These are phyloP conservation scores for Mesaphorura yosii DNA, from an alignment of 1,140 invertebrate species.

Conservation along the genomic window DNA sequence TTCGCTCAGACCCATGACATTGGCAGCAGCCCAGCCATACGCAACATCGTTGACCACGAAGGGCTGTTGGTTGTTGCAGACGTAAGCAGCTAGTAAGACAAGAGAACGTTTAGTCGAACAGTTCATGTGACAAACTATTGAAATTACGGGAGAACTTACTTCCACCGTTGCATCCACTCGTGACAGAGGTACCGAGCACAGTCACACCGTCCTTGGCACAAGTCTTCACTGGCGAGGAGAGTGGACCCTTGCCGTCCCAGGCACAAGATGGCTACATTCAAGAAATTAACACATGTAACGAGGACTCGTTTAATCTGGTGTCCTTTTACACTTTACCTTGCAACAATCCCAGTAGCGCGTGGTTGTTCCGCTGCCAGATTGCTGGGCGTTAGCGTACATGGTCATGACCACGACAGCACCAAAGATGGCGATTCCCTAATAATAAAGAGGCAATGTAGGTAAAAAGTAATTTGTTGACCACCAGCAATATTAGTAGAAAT, in stretches of 20 bases:
- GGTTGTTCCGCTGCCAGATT: too few species aligned
- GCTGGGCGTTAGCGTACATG: too few species aligned
- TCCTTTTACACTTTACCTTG: conserved; percentile 6
- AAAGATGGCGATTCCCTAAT: too few species aligned
- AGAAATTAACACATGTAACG: background rate
- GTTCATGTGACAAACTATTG: background rate
- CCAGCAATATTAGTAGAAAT: too few species aligned
- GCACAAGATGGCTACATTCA: conserved; percentile 13
- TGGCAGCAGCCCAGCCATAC: conserved; percentile 19
- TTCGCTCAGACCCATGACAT: conserved; percentile 9
- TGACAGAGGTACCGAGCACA: background rate
- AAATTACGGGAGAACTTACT: background rate
- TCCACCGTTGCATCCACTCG: conserved; percentile 20
- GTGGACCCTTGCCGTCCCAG: conserved; percentile 12
- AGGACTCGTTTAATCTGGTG: background rate
- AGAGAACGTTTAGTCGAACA: background rate
- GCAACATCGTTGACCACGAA: conserved; percentile 11
- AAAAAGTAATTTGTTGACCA: too few species aligned
- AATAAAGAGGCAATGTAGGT: too few species aligned
- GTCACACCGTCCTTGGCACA: conserved; percentile 4
- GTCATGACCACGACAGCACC: too few species aligned
- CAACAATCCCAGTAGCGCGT: conserved; percentile 20
- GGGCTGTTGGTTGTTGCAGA: conserved; percentile 12
- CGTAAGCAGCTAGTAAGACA: conserved; percentile 8
- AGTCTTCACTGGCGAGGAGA: background rate